phyloP scores from a whole-genome alignment of 1,140 invertebrate genomes.

The Mizuhopecten yessoensis region DNA sequence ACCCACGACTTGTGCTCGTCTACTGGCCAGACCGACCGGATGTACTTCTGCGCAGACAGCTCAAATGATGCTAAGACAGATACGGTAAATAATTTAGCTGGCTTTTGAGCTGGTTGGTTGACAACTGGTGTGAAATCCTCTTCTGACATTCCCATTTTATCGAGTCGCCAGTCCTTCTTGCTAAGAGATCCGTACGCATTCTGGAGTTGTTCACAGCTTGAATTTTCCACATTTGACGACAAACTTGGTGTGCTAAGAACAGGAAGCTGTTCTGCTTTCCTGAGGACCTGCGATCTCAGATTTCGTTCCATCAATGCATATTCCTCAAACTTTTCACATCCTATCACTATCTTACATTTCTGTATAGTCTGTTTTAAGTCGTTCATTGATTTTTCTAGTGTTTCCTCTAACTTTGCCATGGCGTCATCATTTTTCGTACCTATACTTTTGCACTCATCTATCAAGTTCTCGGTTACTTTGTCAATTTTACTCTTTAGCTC shows the following conservation, averaged over 20 bases:
- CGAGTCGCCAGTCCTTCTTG: background rate
- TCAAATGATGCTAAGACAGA: background rate
- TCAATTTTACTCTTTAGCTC: background rate
- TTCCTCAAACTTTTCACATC: slow-evolving; percentile 21
- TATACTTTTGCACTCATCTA: background rate
- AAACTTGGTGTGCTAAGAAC: slow-evolving; percentile 2
- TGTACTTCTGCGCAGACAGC: background rate
- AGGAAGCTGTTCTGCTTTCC: background rate
- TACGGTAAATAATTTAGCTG: background rate
- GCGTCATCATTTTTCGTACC: background rate
- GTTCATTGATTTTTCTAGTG: background rate
- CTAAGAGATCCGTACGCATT: background rate
- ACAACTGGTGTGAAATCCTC: background rate
- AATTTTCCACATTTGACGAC: background rate
- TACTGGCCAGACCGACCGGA: background rate
- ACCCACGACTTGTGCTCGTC: slow-evolving; percentile 18
- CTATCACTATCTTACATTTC: slow-evolving; percentile 1
- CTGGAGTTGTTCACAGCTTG: background rate
- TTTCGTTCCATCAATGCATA: slow-evolving; percentile 25
- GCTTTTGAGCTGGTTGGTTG: background rate
- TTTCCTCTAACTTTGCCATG: slow-evolving; percentile 13
- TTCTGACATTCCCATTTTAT: background rate
- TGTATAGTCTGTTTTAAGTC: background rate
- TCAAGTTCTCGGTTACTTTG: background rate
- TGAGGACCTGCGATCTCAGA: background rate